Base-by-base conservation (phyloP, 2,797 vertebrate species). In the Microchirus variegatus region DNA sequence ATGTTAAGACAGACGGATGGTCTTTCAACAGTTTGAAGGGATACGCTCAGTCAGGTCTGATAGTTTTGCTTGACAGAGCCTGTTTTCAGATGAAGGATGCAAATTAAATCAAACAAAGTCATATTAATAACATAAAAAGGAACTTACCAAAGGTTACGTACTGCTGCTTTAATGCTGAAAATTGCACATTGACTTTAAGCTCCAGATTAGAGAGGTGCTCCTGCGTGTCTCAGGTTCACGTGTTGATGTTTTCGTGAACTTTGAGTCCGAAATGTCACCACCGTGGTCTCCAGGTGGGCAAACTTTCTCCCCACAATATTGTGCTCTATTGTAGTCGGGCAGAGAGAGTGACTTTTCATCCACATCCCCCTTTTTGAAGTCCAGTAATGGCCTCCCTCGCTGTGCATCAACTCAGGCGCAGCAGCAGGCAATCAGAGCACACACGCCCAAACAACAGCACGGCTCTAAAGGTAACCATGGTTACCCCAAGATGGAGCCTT, bases 391-490 rank as follows among this genome's bases (percentile, higher is more conserved):
- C 53, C 63, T 63, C 68, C 58, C 80, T 82, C 16, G 55, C 87
- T 84, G 84, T 77, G 88, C 68, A 1, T 85, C 84, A 82, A 84
- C 85, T 87, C 81, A 85, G 68, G 85, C 48, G 37, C 64, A 82
- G 86, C 87, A 68, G 87, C 82, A 77, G 85, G 87, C 72, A 63
- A 80, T 87, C 82, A 67, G 76, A 75, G 75, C 58, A 60, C 75
- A 74, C 75, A 61, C 61, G 43, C 62, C 61, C 68, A 74, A 70
- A 86, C 81, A 71, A 80, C 82, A 68, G 72, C 9, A 51, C 73
- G 26, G 53, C 62, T 76, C 77, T 65, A 43, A 53, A 59, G 64
- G 90, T 91, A 84, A 81, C 87, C 87, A 91, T 92, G 80, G 92
- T 75, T 88, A 93, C 93, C 31, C 13, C 0, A 75, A 78, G 70